Base-by-base conservation (phyloP, 1,140 invertebrate species). In the Lordiphosa stackelbergi region DNA sequence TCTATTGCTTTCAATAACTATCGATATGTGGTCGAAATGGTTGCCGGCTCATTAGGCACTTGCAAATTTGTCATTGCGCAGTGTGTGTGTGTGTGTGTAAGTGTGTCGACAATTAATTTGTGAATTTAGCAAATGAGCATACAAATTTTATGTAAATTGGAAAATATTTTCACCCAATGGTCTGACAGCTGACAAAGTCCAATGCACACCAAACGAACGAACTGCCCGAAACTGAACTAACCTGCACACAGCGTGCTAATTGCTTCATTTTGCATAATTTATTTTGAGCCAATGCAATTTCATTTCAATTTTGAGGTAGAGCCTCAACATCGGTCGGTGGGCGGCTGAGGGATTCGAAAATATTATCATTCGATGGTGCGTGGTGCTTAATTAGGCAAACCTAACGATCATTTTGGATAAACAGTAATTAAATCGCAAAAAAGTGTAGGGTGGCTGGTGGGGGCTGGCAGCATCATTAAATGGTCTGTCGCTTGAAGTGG, bases 231-330 rank as follows among this genome's bases (percentile, higher is more conserved):
- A 40, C 13, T 10, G 22, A 19, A 28, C 11, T 40, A 68, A 55
- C 40, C 56, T 8, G 10, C 22, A 45, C 11, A 9, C 38, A 69
- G 42, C 10, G 45, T 58, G 63, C 66, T 83, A 81, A 81, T 81
- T 81, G 72, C 77, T 83, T 72, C 62, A 81, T 81, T 31, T 81
- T 81, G 68, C 75, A 81, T 81, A 81, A 81, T 81, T 81, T 81
- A 81, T 83, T 69, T 59, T 61, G 49, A 62, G 53, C 56, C 52
- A 46, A 75, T 81, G 66, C 71, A 68, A 81, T 83, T 75, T 40
- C 47, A 59, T 83, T 83, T 81, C 66, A 58, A 83, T 83, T 31
- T 83, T 63, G 68, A 83, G 77, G 68, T 83, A 66, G 62, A 58
- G 48, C 54, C 38, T 34, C 53, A 52, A 58, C 53, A 53, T 42